phyloP scores from a whole-genome alignment of 2,797 vertebrate genomes.

The Schizopygopsis malacanthus region DNA sequence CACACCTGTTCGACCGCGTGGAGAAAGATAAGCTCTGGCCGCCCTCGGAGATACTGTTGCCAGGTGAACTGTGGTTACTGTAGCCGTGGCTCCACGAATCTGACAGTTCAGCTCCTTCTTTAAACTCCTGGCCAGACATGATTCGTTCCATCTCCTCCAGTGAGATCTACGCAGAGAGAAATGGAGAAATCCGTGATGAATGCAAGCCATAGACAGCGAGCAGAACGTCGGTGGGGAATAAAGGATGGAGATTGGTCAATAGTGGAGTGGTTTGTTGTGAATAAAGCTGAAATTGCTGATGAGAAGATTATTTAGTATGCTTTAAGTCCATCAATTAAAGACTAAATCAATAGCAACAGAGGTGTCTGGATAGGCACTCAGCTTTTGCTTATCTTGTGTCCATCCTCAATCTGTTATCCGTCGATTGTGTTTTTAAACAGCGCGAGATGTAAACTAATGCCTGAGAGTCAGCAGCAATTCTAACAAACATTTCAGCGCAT shows the following conservation, averaged over 20 bases:
- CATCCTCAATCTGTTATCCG: not conserved
- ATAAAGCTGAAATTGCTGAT: not conserved
- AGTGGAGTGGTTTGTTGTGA: not conserved
- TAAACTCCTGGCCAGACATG: conserved; percentile 99
- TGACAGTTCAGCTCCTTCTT: conserved; percentile 89
- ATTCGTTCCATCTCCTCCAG: conserved; percentile 99
- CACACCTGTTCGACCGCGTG: conserved; percentile 94
- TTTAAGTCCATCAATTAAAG: not conserved
- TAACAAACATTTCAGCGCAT: not conserved
- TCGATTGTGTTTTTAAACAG: not conserved
- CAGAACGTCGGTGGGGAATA: not conserved
- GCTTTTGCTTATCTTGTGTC: not conserved
- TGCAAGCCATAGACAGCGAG: not conserved
- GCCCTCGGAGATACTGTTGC: conserved; percentile 94
- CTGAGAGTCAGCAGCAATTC: not conserved
- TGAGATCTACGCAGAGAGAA: conserved; percentile 84
- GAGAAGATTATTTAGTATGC: not conserved
- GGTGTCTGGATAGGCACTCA: not conserved
- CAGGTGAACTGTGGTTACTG: conserved; percentile 96
- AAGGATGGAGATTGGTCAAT: not conserved
- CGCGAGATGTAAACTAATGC: not conserved
- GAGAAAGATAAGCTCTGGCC: conserved; percentile 97
- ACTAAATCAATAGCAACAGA: not conserved
- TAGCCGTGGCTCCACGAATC: conserved; percentile 95
- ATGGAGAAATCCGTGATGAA: conserved; percentile 11